Evolutionary conservation across 2,888 invertebrate species (phyloP), one percentile per base, ranked within the genome.

Genomic region (Eustalomyia histrio): DNA sequence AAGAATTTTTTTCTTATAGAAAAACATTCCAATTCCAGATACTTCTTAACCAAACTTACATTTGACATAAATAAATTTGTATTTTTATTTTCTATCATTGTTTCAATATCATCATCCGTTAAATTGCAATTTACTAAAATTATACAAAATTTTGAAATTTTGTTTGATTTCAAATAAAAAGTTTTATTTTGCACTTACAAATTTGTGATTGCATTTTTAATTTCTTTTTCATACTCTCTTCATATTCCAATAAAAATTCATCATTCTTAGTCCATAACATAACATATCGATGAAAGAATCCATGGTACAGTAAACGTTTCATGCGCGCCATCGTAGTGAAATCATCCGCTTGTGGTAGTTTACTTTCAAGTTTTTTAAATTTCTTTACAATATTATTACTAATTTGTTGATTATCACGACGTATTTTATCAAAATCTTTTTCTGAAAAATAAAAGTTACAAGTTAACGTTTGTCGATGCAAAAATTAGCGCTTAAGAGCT

Each of bases 81-180:
- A 14, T 60, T 74, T 60, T 74, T 69, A 64, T 73, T 74, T 14
- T 63, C 79, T n/a, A 79, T 64, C 33, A 79, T 35, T 1, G 57
- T 74, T 12, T 79, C 79, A 24, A 79, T 69, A 12, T 79, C 79
- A 1, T 74, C 69, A 39, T 74, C 65, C 3, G 79, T 53, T 18
- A 79, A 47, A 35, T 79, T 68, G 53, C 63, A 74, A 65, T 74
- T 79, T 53, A 79, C 79, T 79, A 5, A 52, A 67, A 67, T 17
- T 35, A 14, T 39, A 12, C 1, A 39, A n/a, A 39, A 39, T 12
- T 35, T 39, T 39, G 10, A 39, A 12, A 39, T 39, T n/a, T n/a
- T 12, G 39, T 39, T 39, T 1, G 12, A 35, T 2, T 35, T 7
- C 10, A 10, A 3, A 12, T 12, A 39, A 10, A 39, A 39, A 39